Evolutionary conservation across 2,113 vertebrate species (phyloP).

Genomic region (Rhinoderma darwinii): DNA sequence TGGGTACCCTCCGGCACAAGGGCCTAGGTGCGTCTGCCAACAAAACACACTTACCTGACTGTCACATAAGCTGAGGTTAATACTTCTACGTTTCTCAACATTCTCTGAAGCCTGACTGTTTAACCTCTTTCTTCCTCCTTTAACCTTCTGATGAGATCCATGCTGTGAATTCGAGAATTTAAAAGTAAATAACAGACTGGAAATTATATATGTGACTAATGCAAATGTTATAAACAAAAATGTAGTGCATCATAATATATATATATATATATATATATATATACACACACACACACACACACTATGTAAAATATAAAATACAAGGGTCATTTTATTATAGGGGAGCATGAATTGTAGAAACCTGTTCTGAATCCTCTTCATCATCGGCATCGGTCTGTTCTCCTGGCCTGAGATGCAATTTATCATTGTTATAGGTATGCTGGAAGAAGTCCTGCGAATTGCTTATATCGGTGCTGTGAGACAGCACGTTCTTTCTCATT

Average conservation of each 20-base stretch:
- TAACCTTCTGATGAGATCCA: slow-evolving; percentile 79
- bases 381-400: slow-evolving; percentile 84
- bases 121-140: slow-evolving; percentile 84
- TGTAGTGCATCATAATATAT: no score
- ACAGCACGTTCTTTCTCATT: slow-evolving; percentile 72
- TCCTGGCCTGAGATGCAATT: slow-evolving; percentile 69
- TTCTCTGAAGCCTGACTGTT: slow-evolving; percentile 84
- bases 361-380: slow-evolving; percentile 81
- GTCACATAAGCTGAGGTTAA: slow-evolving; percentile 78
- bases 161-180: slow-evolving; percentile 71
- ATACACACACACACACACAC: background rate
- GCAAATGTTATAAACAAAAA: background rate
- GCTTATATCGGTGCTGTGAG: slow-evolving; percentile 69
- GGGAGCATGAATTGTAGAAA: slow-evolving; percentile 62
- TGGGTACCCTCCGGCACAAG: no score
- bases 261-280: no score
- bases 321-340: background rate
- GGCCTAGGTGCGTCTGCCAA: background rate
- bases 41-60: slow-evolving; percentile 66
- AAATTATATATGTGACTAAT: background rate
- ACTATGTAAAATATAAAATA: background rate
- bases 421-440: slow-evolving; percentile 74
- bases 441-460: slow-evolving; percentile 79
- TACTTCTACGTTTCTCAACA: slow-evolving; percentile 80
- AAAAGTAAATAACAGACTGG: slow-evolving; percentile 4